A percentile compares a stretch with the other conserved stretches of the same genome.
phyloP scores from a whole-genome alignment of 2,113 vertebrate genomes.

The Grammomys surdaster region DNA sequence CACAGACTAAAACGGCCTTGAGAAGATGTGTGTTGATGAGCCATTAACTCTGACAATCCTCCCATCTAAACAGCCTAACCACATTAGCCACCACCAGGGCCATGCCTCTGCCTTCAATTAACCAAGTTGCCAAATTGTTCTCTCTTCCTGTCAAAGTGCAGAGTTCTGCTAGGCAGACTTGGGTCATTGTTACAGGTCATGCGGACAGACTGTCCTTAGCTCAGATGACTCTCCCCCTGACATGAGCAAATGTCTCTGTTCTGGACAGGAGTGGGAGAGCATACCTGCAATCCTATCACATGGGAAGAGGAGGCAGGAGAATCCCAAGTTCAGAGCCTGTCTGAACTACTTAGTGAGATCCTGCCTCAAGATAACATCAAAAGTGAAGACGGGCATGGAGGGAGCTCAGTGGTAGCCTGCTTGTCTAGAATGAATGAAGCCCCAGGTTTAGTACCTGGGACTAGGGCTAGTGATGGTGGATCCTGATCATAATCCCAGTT shows the following conservation, averaged over 20 bases:
- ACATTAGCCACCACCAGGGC: background rate
- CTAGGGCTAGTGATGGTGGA: no score
- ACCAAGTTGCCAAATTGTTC: constrained; percentile 21
- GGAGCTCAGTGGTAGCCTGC: background rate
- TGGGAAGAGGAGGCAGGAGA: background rate
- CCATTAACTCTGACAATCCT: constrained; percentile 55
- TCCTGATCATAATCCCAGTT: no score
- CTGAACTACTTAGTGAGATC: background rate
- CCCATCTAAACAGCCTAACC: constrained; percentile 29
- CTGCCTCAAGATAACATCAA: background rate
- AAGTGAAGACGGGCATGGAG: background rate
- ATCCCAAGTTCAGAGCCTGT: background rate
- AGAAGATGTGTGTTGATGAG: constrained; percentile 65
- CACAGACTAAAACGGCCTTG: constrained; percentile 41
- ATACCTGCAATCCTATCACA: background rate
- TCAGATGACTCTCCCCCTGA: background rate
- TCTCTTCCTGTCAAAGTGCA: constrained; percentile 24
- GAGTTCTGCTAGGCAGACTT: background rate
- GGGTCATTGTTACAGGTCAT: background rate
- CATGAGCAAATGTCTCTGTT: background rate
- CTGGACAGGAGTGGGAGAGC: background rate
- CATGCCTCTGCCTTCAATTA: constrained; percentile 49
- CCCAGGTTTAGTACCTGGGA: background rate
- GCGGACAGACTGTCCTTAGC: constrained; percentile 53
- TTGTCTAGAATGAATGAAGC: background rate